Evolutionary conservation across 2,113 vertebrate species (phyloP).

Genomic region (Pseudopodoces humilis): DNA sequence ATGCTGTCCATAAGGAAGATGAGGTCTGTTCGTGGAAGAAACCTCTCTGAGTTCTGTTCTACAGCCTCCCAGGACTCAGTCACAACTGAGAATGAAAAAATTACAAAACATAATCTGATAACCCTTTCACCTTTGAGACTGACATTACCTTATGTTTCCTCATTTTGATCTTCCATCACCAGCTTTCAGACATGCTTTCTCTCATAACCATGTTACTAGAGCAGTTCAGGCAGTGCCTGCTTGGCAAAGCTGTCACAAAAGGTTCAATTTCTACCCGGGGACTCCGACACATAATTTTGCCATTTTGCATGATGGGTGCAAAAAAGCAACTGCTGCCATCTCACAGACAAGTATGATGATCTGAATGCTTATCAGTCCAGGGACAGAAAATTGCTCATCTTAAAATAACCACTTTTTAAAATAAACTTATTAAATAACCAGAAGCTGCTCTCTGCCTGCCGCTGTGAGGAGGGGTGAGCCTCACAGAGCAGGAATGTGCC

Average conservation of each 20-base stretch:
- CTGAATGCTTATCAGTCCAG: neutral
- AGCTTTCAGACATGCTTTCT: neutral
- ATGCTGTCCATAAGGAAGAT: neutral
- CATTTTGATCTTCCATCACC: neutral
- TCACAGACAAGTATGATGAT: neutral
- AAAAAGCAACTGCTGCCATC: neutral
- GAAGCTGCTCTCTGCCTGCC: neutral
- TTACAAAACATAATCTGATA: neutral
- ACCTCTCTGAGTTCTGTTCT: neutral
- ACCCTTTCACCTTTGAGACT: neutral
- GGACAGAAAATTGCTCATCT: neutral
- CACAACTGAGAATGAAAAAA: neutral
- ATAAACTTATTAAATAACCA: neutral
- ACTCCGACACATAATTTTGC: neutral
- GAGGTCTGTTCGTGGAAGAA: neutral
- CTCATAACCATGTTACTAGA: neutral
- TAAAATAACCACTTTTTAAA: neutral
- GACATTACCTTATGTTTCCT: neutral
- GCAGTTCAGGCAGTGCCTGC: no score
- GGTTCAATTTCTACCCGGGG: neutral
- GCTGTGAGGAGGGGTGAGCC: fast-evolving
- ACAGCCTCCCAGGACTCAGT: neutral
- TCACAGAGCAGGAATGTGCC: neutral
- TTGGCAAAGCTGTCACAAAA: neutral
- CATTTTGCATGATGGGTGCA: neutral